These are phyloP conservation scores for Pogona vitticeps DNA, from an alignment of 2,113 vertebrate species.

Conservation along the genomic window DNA sequence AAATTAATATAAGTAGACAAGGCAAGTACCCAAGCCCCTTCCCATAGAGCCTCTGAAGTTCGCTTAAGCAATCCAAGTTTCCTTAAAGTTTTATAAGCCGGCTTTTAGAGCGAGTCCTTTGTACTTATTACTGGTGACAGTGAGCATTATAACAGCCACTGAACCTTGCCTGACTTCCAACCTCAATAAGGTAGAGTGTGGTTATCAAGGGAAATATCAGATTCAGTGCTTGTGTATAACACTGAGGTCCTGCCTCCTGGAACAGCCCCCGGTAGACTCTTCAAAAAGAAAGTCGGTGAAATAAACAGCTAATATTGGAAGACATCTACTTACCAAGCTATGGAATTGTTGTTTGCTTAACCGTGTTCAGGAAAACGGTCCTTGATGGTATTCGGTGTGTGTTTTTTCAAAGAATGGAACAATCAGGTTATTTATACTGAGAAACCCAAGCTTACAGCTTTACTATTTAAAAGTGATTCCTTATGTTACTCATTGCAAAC, in stretches of 20 bases:
- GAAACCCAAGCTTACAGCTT: background rate
- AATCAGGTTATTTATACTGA: background rate
- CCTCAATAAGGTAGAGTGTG: constrained; percentile 77
- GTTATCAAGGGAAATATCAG: constrained; percentile 83
- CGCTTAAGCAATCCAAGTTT: constrained; percentile 91
- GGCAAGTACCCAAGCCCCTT: constrained; percentile 80
- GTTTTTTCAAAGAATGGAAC: background rate
- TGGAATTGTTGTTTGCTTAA: constrained; percentile 54
- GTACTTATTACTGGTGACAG: constrained; percentile 86
- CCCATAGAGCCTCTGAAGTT: constrained; percentile 83
- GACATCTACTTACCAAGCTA: constrained; percentile 61
- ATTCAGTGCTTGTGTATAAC: constrained; percentile 81
- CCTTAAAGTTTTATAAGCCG: constrained; percentile 94
- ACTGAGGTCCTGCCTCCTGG: constrained; percentile 79
- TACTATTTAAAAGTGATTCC: background rate
- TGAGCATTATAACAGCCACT: constrained; percentile 80
- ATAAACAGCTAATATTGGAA: constrained; percentile 73
- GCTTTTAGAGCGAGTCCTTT: constrained; percentile 89
- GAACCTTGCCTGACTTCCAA: constrained; percentile 85
- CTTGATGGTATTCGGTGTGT: background rate
- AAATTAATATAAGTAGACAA: constrained; percentile 99
- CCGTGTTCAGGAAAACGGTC: constrained; percentile 32
- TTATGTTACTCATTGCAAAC: background rate
- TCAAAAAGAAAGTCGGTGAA: constrained; percentile 71
- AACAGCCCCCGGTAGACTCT: constrained; percentile 77